A percentile compares a stretch with the other conserved stretches of the same genome.
phyloP scores from a whole-genome alignment of 2,888 invertebrate species.

The Andrena marginata region DNA sequence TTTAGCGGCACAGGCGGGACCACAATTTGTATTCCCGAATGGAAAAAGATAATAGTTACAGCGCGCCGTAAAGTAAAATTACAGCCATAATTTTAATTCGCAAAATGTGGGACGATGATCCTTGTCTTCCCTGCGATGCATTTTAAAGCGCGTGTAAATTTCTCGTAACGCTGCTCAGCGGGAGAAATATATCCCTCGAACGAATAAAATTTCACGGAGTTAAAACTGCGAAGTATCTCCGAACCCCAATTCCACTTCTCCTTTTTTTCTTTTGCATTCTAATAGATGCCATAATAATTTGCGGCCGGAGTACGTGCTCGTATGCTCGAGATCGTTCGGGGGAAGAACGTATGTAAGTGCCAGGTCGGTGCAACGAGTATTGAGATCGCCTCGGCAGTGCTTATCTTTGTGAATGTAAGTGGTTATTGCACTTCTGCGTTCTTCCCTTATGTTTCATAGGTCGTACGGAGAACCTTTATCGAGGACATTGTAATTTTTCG shows the following conservation, averaged over 20 bases:
- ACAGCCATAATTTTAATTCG: not conserved
- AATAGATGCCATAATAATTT: conserved; percentile 1
- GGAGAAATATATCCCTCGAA: not conserved
- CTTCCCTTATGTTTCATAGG: conserved; percentile 37
- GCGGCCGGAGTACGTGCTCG: not conserved
- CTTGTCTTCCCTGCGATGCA: not conserved
- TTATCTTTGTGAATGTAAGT: conserved; percentile 45
- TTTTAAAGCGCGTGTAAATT: conserved; percentile 20
- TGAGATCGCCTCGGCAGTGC: conserved; percentile 1
- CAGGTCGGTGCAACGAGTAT: conserved; percentile 9
- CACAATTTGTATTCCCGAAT: conserved; percentile 10
- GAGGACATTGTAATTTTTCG: conserved; percentile 39
- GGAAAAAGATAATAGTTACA: not conserved
- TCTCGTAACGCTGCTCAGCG: not conserved
- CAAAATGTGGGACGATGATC: not conserved
- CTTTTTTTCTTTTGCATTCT: not conserved
- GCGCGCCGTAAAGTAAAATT: conserved; percentile 12
- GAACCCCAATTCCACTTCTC: not conserved
- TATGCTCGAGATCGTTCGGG: not conserved
- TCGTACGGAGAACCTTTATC: conserved; percentile 32
- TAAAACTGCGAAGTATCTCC: not conserved
- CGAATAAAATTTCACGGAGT: not conserved
- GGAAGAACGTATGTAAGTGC: conserved; percentile 9
- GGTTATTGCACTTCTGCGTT: conserved; percentile 42
- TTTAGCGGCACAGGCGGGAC: conserved; percentile 1